Percentiles rank a stretch among this genome's conserved stretches.
phyloP scores from a whole-genome alignment of 2,797 vertebrate species.

The Vespertilio murinus region DNA sequence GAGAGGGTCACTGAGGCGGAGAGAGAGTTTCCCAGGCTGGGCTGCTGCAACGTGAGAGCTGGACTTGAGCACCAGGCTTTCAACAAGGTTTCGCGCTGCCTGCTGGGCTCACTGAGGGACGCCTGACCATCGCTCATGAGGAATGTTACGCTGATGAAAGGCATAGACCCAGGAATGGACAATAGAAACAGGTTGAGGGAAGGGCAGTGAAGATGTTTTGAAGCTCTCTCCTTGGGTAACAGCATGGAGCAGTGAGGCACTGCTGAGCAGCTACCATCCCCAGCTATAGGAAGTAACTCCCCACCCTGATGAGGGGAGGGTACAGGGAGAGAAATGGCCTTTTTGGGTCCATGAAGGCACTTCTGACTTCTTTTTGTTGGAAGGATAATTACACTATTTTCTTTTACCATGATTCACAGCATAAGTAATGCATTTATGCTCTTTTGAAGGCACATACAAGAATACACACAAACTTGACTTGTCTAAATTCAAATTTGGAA shows the following conservation, averaged over 20 bases:
- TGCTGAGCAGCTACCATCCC: not conserved
- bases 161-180: not conserved
- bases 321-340: not conserved
- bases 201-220: fast-evolving
- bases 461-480: not conserved
- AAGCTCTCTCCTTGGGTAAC: not conserved
- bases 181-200: not conserved
- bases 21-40: not conserved
- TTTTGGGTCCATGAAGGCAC: not conserved
- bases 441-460: no score
- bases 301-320: not conserved
- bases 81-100: not conserved
- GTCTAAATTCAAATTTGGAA: not conserved
- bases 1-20: not conserved
- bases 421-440: not conserved
- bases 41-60: not conserved
- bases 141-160: no score
- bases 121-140: not conserved
- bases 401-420: not conserved
- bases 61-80: not conserved
- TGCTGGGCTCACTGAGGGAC: not conserved
- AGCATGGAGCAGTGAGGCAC: not conserved
- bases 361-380: not conserved
- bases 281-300: not conserved
- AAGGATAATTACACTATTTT: not conserved